Conservation (phyloP, 64 coral and sea anemone species). For the Cladopsammia gracilis region DNA sequence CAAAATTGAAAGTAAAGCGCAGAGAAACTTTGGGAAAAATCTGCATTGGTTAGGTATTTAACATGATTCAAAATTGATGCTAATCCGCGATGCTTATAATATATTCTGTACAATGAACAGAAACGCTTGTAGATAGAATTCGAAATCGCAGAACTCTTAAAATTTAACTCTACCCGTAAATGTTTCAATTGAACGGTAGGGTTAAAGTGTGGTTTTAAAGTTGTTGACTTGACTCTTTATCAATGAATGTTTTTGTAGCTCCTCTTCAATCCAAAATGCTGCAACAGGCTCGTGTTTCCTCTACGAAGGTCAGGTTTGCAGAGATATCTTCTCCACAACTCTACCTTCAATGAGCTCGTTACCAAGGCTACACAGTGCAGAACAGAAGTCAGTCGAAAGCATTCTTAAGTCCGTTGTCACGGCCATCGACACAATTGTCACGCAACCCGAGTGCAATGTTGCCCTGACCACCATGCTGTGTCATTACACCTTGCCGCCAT, state of each 20-base stretch:
- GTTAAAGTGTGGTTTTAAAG: too few species aligned
- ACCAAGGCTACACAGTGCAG: slow-evolving; percentile 3
- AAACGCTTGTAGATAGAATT: too few species aligned
- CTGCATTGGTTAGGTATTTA: too few species aligned
- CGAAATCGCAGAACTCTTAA: too few species aligned
- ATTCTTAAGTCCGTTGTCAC: background rate
- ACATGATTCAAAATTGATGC: too few species aligned
- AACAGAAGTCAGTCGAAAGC: background rate
- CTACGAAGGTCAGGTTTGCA: slow-evolving; percentile 1
- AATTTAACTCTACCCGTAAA: background rate
- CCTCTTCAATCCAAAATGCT: background rate
- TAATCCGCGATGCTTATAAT: too few species aligned
- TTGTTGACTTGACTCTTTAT: too few species aligned
- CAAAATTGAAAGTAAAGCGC: too few species aligned
- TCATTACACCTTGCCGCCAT: slow-evolving; percentile 81
- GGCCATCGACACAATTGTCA: background rate
- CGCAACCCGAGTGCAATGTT: slow-evolving; percentile 33
- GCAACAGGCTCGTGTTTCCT: background rate
- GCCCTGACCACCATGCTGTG: slow-evolving; percentile 70
- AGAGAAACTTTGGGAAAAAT: too few species aligned
- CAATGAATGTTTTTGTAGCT: too few species aligned
- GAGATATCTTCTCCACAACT: background rate
- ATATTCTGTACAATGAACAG: too few species aligned
- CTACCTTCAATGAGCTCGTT: background rate
- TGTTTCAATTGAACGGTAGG: too few species aligned